Conservation (phyloP, 2,888 invertebrate species). For the Euplexia lucipara region DNA sequence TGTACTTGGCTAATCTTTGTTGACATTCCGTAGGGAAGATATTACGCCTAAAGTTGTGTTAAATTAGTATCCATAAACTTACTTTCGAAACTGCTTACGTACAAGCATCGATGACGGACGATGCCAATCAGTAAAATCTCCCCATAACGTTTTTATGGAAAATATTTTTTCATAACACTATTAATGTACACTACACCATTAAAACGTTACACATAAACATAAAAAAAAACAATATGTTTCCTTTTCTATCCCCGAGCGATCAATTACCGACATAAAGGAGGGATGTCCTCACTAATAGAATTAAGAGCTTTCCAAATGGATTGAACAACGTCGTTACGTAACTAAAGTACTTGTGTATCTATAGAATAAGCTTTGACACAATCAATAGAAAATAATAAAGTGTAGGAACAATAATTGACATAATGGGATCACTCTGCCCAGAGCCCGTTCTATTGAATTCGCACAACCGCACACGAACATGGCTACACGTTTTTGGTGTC, state of each 20-base stretch:
- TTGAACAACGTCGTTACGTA: conserved; percentile 40
- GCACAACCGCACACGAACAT: background rate
- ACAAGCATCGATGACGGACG: too few species aligned
- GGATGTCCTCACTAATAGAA: conserved; percentile 56
- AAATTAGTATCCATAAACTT: too few species aligned
- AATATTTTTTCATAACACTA: background rate
- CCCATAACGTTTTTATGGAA: too few species aligned
- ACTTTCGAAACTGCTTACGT: too few species aligned
- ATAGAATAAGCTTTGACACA: conserved; percentile 7
- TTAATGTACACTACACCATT: conserved; percentile 8
- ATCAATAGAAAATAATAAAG: conserved; percentile 29
- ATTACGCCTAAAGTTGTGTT: too few species aligned
- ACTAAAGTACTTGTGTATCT: conserved; percentile 13
- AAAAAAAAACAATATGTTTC: conserved; percentile 35
- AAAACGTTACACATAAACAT: conserved; percentile 14
- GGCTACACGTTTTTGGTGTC: background rate
- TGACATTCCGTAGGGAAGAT: too few species aligned
- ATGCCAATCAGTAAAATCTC: too few species aligned
- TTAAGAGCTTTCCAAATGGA: conserved; percentile 57
- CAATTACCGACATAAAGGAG: conserved; percentile 52
- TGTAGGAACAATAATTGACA: conserved; percentile 5
- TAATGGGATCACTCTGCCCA: background rate
- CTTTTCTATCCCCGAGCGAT: conserved; percentile 38
- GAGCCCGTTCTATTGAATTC: conserved; percentile 16
- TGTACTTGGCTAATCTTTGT: too few species aligned